These are phyloP conservation scores for Cottus gobio DNA, from an alignment of 2,113 vertebrate species.

Conservation along the genomic window DNA sequence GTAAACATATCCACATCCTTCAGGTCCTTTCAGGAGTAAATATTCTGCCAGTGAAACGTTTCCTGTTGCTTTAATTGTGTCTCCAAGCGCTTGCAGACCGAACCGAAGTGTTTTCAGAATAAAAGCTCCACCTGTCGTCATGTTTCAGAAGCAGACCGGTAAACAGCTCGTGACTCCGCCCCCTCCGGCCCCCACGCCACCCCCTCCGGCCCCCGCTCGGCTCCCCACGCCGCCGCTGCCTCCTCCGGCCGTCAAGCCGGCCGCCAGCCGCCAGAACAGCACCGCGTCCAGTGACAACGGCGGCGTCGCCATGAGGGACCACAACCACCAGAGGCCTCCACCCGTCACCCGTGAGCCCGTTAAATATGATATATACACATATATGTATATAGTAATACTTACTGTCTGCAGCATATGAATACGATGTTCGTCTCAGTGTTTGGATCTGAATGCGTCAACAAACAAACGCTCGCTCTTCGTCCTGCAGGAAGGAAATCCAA, in stretches of 20 bases:
- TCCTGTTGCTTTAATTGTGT: not conserved
- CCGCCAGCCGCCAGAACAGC: constrained; percentile 84
- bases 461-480: not conserved
- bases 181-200: constrained; percentile 69
- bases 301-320: constrained; percentile 81
- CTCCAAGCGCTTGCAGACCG: too few species aligned
- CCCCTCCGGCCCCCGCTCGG: constrained; percentile 68
- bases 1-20: constrained; percentile 83
- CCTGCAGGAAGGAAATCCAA: constrained; percentile 92
- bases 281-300: constrained; percentile 86
- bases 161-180: constrained; percentile 72
- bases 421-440: too few species aligned
- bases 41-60: not conserved
- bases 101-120: not conserved
- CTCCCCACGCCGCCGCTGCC: constrained; percentile 78
- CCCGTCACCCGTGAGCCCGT: constrained; percentile 76
- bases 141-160: constrained; percentile 87
- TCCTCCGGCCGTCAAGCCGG: constrained; percentile 73
- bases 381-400: too few species aligned
- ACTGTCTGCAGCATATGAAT: too few species aligned
- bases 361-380: not conserved
- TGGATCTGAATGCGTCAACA: too few species aligned
- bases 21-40: too few species aligned
- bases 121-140: not conserved
- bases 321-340: constrained; percentile 77